These are phyloP conservation scores for Slavum lentiscoides DNA, from an alignment of 2,888 invertebrate species.

Conservation along the genomic window DNA sequence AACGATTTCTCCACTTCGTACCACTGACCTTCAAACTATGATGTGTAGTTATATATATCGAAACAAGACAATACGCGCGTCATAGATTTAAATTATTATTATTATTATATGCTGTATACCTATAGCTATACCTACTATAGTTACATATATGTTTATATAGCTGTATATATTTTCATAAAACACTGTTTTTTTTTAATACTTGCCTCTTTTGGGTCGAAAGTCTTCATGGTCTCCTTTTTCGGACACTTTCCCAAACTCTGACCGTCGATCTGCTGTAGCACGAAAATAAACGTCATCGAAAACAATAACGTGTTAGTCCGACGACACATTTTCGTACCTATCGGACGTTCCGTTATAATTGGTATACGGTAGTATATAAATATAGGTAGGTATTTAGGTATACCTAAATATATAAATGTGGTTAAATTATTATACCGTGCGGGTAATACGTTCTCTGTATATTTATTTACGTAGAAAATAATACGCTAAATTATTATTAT, in stretches of 20 bases:
- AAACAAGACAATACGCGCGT: background rate
- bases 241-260: constrained; percentile 70
- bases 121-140: too few relatives aligned
- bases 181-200: constrained; percentile 57
- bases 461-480: too few relatives aligned
- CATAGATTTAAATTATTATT: background rate
- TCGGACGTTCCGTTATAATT: background rate
- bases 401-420: too few relatives aligned
- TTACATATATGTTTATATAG: too few relatives aligned
- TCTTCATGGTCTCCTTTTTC: constrained; percentile 68
- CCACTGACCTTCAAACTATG: constrained; percentile 71
- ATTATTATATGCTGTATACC: too few relatives aligned
- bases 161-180: background rate
- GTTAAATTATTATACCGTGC: too few relatives aligned
- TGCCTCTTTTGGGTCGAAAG: constrained; percentile 70
- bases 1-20: constrained; percentile 77
- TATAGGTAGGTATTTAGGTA: background rate
- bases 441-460: too few relatives aligned
- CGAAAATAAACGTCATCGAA: background rate
- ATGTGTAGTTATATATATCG: background rate
- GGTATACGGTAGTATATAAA: too few relatives aligned
- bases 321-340: background rate
- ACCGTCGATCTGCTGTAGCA: background rate
- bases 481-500: too few relatives aligned
- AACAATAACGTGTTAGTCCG: background rate